phyloP scores from a whole-genome alignment of 2,797 vertebrate genomes.

The Pelodytes ibericus region DNA sequence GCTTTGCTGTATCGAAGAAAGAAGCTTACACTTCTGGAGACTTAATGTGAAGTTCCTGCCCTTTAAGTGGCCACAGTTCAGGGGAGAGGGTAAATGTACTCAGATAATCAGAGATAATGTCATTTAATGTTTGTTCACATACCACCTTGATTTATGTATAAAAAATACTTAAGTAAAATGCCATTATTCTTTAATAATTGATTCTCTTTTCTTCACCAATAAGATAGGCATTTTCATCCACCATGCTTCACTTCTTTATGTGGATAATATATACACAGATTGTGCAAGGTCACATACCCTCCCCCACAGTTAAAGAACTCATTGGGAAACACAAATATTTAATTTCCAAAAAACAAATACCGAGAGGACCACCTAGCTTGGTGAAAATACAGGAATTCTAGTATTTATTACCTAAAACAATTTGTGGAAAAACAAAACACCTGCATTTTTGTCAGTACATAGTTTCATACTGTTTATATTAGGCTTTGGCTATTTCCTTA shows the following conservation, averaged over 20 bases:
- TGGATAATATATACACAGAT: constrained; percentile 21
- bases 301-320: constrained; percentile 20
- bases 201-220: background rate
- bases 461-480: too few relatives aligned
- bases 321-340: constrained; percentile 37
- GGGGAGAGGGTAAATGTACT: too few relatives aligned
- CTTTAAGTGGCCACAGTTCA: too few relatives aligned
- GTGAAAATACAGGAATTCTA: constrained; percentile 1
- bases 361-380: constrained; percentile 31
- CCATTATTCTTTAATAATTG: background rate
- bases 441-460: too few relatives aligned
- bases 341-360: constrained; percentile 11
- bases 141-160: too few relatives aligned
- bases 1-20: too few relatives aligned
- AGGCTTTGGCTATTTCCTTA: too few relatives aligned
- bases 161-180: background rate
- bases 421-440: too few relatives aligned
- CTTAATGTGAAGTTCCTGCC: too few relatives aligned
- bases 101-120: too few relatives aligned
- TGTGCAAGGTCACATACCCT: constrained; percentile 22
- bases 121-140: too few relatives aligned
- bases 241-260: constrained; percentile 1
- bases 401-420: background rate
- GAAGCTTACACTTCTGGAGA: too few relatives aligned
- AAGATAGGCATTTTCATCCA: background rate